Conservation (phyloP, 1,140 invertebrate genomes). For the Zaprionus kolodkinae region DNA sequence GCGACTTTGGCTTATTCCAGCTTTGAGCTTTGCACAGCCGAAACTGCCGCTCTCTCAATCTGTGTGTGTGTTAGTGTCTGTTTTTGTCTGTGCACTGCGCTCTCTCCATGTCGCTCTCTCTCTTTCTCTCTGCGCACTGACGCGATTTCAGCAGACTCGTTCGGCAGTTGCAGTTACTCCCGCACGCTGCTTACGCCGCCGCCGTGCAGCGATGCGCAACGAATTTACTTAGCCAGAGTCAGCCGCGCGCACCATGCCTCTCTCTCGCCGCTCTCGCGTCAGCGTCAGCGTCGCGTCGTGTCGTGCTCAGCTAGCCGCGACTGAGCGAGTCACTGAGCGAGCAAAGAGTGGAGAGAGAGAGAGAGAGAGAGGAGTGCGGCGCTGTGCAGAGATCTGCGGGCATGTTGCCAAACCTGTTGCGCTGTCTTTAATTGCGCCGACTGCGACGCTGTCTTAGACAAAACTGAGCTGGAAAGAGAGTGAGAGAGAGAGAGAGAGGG, state of each 20-base stretch:
- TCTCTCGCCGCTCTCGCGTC: neutral
- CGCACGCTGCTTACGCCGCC: neutral
- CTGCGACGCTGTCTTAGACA: conserved; percentile 12
- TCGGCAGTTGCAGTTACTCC: conserved; percentile 23
- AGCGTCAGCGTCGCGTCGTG: neutral
- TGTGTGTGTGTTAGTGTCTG: no score
- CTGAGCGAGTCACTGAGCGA: neutral
- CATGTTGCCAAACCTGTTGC: conserved; percentile 61
- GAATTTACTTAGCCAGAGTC: conserved; percentile 34
- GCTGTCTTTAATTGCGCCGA: conserved; percentile 47
- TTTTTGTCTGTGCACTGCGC: neutral
- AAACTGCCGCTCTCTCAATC: neutral
- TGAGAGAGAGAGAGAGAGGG: neutral
- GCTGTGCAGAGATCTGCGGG: conserved; percentile 32
- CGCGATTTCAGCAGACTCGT: conserved; percentile 40
- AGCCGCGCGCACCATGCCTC: conserved; percentile 3
- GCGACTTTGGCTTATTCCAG: conserved; percentile 22
- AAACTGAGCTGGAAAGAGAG: neutral
- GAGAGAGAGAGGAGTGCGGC: conserved; percentile 3
- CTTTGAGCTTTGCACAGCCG: conserved; percentile 13
- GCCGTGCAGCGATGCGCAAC: conserved; percentile 53
- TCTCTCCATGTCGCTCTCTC: conserved; percentile 24
- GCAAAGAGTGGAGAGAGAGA: neutral
- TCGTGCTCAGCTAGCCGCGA: conserved; percentile 30
- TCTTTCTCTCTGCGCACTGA: conserved; percentile 49